Evolutionary conservation across 1,140 invertebrate species (phyloP), one percentile per base, ranked within the genome.

Genomic region (Nilaparvata lugens): DNA sequence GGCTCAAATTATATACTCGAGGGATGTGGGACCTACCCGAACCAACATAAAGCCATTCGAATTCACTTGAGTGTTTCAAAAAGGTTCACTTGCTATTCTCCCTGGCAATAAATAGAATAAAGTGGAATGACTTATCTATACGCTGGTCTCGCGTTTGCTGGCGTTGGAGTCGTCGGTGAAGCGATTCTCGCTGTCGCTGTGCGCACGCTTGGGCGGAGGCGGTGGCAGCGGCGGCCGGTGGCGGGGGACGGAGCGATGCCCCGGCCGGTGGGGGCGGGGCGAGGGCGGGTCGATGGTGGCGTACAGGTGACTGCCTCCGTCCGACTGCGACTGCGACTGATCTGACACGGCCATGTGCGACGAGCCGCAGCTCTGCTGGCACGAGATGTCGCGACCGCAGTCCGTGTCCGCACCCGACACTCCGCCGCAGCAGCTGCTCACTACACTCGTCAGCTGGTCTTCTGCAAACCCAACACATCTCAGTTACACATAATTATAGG

Each of bases 351-450:
- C 58, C 4, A 55, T 56, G 45, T 62, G 60, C 9, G 61, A 62
- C 38, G 56, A 62, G 13, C 54, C 62, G 23, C 64, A 65, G 18
- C 45, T 59, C 53, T 62, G 60, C 56, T 64, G 62, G 35, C 48
- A 56, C 9, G 62, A 64, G 11, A 68, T 60, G 21, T 67, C 63
- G n/a, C 67, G 54, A 21, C 65, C 66, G 55, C 65, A 68, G 40
- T 68, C 67, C 11, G 62, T 64, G 31, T 23, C 42, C 55, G 21
- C 55, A 11, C 53, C 31, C 4, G 31, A 35, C 4, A 28, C 56
- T 52, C 18, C 31, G 31, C 31, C 31, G 31, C 31, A 35, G 31
- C 31, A 35, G 31, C 31, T 54, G 43, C 51, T 61, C 62, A 58
- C 61, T 56, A 52, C 45, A 28, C 56, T 57, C 2, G 38, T 23